These are phyloP conservation scores for Chymomyza amoena DNA, from an alignment of 2,888 invertebrate genomes.

Conservation along the genomic window DNA sequence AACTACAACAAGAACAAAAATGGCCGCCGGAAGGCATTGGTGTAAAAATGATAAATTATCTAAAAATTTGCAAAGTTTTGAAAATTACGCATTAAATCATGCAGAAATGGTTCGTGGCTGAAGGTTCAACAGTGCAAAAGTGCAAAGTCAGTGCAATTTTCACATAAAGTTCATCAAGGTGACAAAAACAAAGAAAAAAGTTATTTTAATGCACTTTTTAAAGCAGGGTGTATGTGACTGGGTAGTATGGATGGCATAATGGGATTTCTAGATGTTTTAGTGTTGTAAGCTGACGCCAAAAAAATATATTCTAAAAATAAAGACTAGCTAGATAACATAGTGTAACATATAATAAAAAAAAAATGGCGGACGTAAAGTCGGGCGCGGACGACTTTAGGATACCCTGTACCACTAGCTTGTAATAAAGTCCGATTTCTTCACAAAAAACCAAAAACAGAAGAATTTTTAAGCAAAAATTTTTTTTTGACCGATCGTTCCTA, in stretches of 20 bases:
- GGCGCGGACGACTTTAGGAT: too few relatives aligned
- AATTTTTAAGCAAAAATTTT: too few relatives aligned
- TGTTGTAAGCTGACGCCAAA: neutral
- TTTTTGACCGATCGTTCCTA: too few relatives aligned
- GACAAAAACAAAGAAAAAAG: neutral
- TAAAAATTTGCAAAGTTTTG: conserved; percentile 68
- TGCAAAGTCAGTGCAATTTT: conserved; percentile 68
- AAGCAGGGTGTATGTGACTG: neutral
- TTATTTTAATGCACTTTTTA: neutral
- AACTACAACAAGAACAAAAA: neutral
- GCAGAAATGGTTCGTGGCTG: conserved; percentile 43
- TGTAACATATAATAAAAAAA: too few relatives aligned
- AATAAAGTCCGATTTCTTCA: too few relatives aligned
- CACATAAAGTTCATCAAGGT: neutral
- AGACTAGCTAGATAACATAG: too few relatives aligned
- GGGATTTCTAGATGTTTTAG: neutral
- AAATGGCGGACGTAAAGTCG: too few relatives aligned
- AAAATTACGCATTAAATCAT: conserved; percentile 73
- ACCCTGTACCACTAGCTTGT: too few relatives aligned
- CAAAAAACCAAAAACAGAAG: too few relatives aligned
- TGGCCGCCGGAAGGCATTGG: neutral
- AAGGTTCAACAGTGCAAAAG: conserved; percentile 33
- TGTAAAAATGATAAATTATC: conserved; percentile 68
- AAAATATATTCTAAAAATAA: too few relatives aligned
- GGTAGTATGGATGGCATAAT: neutral